Evolutionary conservation across 2,888 invertebrate genomes (phyloP).

Genomic region (Tenthredo amoena): DNA sequence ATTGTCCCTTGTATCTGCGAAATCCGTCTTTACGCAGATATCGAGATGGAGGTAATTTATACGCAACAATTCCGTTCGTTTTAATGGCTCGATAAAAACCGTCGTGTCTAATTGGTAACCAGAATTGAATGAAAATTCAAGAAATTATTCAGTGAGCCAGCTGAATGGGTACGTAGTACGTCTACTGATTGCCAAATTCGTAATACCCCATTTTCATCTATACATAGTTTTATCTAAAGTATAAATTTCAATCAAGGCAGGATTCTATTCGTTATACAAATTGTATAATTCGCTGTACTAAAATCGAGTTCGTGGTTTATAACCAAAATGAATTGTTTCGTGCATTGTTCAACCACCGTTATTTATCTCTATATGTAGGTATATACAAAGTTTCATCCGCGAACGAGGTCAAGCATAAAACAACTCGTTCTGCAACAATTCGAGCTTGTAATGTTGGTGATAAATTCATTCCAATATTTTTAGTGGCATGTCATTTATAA

Average conservation of each 20-base stretch:
- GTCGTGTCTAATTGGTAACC: not conserved
- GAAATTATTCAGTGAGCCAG: not conserved
- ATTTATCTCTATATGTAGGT: not conserved
- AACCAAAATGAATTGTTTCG: not conserved
- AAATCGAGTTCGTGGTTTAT: slow-evolving; percentile 11
- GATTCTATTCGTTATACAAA: not conserved
- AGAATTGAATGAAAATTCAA: slow-evolving; percentile 4
- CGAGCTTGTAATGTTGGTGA: not conserved
- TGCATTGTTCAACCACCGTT: not conserved
- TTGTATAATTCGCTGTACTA: not conserved
- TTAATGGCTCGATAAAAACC: not conserved
- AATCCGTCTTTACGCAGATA: slow-evolving; percentile 6
- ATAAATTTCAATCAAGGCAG: not conserved
- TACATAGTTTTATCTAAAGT: not conserved
- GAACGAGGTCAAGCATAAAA: not conserved
- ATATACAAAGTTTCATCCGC: not conserved
- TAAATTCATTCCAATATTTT: not conserved
- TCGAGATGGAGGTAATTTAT: not conserved
- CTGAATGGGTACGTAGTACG: not conserved
- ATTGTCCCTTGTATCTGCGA: not conserved
- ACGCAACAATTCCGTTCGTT: slow-evolving; percentile 19
- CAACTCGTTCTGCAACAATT: not conserved
- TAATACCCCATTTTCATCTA: not conserved
- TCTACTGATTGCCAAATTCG: not conserved
- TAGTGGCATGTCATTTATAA: not conserved